phyloP scores from a whole-genome alignment of 2,888 invertebrate genomes.

The Eilema griseolum region DNA sequence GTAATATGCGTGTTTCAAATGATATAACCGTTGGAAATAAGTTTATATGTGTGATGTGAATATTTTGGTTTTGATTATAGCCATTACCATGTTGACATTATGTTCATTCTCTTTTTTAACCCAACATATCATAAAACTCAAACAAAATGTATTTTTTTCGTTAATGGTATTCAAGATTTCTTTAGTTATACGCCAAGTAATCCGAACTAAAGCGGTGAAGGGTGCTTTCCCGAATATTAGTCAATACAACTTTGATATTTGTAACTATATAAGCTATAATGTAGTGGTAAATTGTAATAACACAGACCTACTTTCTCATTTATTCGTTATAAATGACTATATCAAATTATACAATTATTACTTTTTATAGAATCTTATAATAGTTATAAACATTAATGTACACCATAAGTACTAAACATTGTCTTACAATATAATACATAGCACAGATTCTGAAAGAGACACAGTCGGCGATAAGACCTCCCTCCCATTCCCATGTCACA shows the following conservation, averaged over 20 bases:
- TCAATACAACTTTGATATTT: background rate
- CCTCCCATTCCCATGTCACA: too few relatives aligned
- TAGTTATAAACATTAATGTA: too few relatives aligned
- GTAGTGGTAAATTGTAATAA: too few relatives aligned
- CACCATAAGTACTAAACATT: background rate
- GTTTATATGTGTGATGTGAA: background rate
- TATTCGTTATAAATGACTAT: too few relatives aligned
- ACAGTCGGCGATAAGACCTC: too few relatives aligned
- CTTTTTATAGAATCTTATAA: too few relatives aligned
- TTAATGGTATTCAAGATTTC: background rate
- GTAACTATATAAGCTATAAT: background rate
- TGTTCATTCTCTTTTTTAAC: background rate
- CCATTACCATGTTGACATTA: background rate
- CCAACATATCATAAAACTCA: background rate
- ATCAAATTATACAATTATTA: too few relatives aligned
- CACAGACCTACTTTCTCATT: too few relatives aligned
- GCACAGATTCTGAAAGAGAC: background rate
- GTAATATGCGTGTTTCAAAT: background rate
- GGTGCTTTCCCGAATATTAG: background rate
- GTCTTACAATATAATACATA: background rate
- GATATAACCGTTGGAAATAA: background rate
- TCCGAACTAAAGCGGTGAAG: background rate
- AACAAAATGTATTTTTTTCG: background rate
- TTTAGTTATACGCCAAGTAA: background rate
- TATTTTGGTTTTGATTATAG: slow-evolving; percentile 25